Conservation (phyloP, 2,113 vertebrate genomes). For the Notechis scutatus region DNA sequence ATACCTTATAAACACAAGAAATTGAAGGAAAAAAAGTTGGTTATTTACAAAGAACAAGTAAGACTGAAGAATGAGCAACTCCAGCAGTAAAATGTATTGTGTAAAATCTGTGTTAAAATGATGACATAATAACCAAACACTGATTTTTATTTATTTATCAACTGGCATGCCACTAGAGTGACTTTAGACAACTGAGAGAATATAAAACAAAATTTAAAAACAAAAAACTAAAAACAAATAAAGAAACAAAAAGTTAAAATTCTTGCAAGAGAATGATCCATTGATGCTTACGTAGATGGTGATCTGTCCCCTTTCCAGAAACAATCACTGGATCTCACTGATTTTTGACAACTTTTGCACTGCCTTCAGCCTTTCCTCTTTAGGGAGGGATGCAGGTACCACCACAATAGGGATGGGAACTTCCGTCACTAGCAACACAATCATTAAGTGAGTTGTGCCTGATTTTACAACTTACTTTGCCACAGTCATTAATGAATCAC, state of each 20-base stretch:
- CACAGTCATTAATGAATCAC: background rate
- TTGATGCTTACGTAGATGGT: background rate
- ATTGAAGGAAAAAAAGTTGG: background rate
- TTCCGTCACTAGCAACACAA: background rate
- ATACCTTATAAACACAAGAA: conserved; percentile 15
- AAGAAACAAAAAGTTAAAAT: background rate
- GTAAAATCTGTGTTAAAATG: background rate
- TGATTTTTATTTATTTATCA: background rate
- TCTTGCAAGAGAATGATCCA: background rate
- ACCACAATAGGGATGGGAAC: background rate
- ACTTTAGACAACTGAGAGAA: background rate
- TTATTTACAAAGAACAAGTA: background rate
- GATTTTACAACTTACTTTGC: background rate
- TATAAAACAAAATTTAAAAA: background rate
- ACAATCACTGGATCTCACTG: background rate
- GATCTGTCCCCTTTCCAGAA: background rate
- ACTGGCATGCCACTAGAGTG: background rate
- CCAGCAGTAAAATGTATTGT: background rate
- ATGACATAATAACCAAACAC: background rate
- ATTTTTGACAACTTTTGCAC: background rate
- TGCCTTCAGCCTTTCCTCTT: background rate
- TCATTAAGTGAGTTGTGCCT: background rate
- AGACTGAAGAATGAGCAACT: background rate
- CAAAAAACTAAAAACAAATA: background rate
- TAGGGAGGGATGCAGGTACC: background rate